A percentile compares a stretch with the other conserved stretches of the same genome.
Conservation (phyloP, 2,113 vertebrate species). For the Melanocharis versteri region DNA sequence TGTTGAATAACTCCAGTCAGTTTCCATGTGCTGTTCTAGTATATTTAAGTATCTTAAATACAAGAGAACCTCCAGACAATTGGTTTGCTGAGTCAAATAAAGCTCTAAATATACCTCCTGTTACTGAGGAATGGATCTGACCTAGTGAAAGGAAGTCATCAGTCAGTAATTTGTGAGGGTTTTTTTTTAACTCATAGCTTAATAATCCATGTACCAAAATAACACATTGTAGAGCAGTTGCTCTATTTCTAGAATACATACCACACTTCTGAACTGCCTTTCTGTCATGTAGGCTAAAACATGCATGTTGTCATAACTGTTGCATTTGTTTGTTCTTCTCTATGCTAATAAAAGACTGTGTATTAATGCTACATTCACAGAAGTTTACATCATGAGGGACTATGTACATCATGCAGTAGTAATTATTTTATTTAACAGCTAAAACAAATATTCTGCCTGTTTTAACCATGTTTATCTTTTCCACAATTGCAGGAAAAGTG, state of each 20-base stretch:
- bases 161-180: not conserved
- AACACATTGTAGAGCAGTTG: not conserved
- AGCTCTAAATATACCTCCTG: not conserved
- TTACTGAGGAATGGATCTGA: not conserved
- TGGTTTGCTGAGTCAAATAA: not conserved
- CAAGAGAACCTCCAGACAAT: not conserved
- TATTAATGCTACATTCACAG: not conserved
- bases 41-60: not conserved
- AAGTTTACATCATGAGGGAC: not conserved
- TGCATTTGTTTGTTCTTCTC: not conserved
- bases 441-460: not conserved
- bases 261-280: not conserved
- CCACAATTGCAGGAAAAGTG: conserved; percentile 46
- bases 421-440: not conserved
- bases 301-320: not conserved
- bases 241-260: not conserved
- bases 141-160: not conserved
- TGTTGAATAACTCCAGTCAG: not conserved
- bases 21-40: not conserved
- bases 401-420: not conserved
- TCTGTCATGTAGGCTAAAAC: not conserved
- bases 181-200: not conserved
- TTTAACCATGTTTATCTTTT: conserved; percentile 56
- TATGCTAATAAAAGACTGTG: not conserved
- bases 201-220: not conserved